Evolutionary conservation across 2,888 invertebrate species (phyloP).

Genomic region (Drosophila nigritarsus): DNA sequence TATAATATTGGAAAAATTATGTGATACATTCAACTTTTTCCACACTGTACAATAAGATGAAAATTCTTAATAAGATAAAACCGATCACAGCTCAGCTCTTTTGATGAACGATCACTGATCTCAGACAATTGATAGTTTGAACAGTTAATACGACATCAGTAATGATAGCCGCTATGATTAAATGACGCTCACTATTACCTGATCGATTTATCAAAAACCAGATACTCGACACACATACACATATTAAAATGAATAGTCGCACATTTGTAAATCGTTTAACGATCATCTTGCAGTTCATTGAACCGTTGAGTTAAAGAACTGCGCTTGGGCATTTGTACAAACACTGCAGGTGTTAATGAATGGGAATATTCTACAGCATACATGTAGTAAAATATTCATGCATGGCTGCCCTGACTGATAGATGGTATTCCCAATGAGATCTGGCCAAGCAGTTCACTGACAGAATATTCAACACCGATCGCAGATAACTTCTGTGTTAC

Average conservation of each 20-base stretch:
- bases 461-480: conserved; percentile 49
- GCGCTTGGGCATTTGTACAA: conserved; percentile 14
- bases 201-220: conserved; percentile 42
- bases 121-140: conserved; percentile 41
- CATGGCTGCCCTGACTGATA: conserved; percentile 9
- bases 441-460: conserved; percentile 30
- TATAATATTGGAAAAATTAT: conserved; percentile 20
- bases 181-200: conserved; percentile 30
- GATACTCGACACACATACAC: conserved; percentile 7
- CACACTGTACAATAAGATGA: conserved; percentile 5
- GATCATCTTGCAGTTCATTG: conserved; percentile 43
- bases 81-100: conserved; percentile 23
- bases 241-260: conserved; percentile 24
- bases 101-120: conserved; percentile 44
- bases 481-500: conserved; percentile 59
- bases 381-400: conserved; percentile 17
- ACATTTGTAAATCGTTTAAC: conserved; percentile 18
- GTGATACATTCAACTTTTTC: conserved; percentile 24
- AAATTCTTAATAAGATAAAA: conserved; percentile 19
- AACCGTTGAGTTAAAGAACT: conserved; percentile 25
- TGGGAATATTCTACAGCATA: conserved; percentile 16
- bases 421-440: conserved; percentile 30
- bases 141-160: conserved; percentile 43
- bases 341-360: conserved; percentile 33
- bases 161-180: conserved; percentile 34